Evolutionary conservation across 2,797 vertebrate genomes (phyloP).

Genomic region (Crocodylus rhombifer): DNA sequence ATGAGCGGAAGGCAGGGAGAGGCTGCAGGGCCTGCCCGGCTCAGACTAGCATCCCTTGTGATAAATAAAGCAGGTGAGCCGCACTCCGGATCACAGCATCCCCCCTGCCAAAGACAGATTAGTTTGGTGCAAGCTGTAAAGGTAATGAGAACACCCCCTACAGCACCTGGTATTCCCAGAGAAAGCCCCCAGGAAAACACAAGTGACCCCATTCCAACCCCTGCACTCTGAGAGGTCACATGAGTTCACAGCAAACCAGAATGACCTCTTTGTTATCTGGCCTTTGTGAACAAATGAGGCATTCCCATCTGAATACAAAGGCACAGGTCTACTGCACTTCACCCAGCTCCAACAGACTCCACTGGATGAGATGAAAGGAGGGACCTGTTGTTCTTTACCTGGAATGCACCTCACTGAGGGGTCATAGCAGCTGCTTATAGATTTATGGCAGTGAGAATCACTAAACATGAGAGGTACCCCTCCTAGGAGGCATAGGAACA

Average conservation of each 20-base stretch:
- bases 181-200: neutral
- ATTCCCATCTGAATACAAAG: neutral
- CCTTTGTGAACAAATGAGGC: neutral
- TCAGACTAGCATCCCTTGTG: no score
- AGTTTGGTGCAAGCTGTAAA: no score
- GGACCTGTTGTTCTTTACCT: neutral
- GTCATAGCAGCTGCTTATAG: neutral
- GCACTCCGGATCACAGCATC: no score
- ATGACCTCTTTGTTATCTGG: neutral
- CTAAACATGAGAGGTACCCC: neutral
- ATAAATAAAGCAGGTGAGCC: no score
- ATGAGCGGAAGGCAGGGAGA: no score
- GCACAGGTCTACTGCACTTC: neutral
- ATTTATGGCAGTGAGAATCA: neutral
- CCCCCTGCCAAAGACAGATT: no score
- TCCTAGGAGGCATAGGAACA: neutral
- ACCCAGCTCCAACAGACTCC: neutral
- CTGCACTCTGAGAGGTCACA: neutral
- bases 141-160: neutral
- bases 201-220: neutral
- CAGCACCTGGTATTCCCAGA: neutral
- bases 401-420: neutral
- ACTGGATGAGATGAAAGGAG: neutral
- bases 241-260: neutral
- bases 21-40: no score